phyloP scores from a whole-genome alignment of 2,797 vertebrate species.

The Typhlichthys eigenmanni region DNA sequence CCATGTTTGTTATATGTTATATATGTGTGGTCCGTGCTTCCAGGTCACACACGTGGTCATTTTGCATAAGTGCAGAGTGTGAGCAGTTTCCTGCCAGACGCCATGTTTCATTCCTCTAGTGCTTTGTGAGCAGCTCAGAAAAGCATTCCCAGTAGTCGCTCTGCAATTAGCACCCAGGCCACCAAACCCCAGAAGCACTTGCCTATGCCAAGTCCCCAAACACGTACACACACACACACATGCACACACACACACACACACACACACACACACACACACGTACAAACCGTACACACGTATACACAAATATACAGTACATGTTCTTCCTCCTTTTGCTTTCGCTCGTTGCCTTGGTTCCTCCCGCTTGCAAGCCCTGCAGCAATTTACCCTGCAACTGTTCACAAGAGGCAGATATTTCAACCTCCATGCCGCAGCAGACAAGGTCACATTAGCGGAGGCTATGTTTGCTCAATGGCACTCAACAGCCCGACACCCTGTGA shows the following conservation, averaged over 20 bases:
- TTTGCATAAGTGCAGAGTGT: constrained; percentile 8
- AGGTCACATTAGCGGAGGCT: constrained; percentile 53
- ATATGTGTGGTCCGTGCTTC: neutral
- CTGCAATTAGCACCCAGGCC: constrained; percentile 65
- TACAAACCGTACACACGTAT: neutral
- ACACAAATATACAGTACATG: neutral
- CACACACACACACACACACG: constrained; percentile 12
- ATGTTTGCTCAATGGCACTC: constrained; percentile 56
- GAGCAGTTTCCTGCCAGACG: constrained; percentile 27
- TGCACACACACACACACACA: constrained; percentile 4
- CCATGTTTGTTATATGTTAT: constrained; percentile 2
- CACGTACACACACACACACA: constrained; percentile 10
- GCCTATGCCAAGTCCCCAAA: constrained; percentile 50
- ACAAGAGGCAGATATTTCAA: constrained; percentile 47
- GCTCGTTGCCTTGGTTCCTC: constrained; percentile 16
- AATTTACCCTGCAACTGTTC: constrained; percentile 41
- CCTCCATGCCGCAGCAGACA: constrained; percentile 40
- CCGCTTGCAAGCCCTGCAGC: constrained; percentile 17
- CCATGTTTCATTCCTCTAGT: constrained; percentile 27
- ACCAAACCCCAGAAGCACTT: constrained; percentile 41
- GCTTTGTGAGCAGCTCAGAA: constrained; percentile 37
- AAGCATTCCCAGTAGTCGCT: constrained; percentile 52
- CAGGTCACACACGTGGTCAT: constrained; percentile 1
- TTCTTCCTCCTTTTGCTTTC: constrained; percentile 18
- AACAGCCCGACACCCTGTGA: constrained; percentile 57